Percentiles rank a stretch among this genome's conserved stretches.
phyloP scores from a whole-genome alignment of 1,140 invertebrate genomes.

The Druon quercuslanigerum region DNA sequence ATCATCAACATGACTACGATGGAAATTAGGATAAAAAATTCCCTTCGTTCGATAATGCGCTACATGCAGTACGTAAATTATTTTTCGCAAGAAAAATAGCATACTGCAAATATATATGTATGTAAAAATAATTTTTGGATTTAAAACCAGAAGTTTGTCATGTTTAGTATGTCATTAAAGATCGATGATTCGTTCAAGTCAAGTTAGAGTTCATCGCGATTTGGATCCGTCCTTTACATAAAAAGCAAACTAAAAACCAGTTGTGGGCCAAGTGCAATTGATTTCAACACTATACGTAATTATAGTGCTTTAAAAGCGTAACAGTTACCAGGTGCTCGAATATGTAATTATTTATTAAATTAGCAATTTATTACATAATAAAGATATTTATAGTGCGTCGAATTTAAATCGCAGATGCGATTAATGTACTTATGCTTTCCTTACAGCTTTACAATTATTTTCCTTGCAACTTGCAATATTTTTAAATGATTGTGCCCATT shows the following conservation, averaged over 20 bases:
- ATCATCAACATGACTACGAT: constrained; percentile 68
- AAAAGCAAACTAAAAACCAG: not conserved
- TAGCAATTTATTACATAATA: not conserved
- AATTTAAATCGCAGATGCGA: no score
- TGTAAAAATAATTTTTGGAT: constrained; percentile 5
- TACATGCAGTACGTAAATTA: constrained; percentile 28
- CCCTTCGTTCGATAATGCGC: constrained; percentile 23
- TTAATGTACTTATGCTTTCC: no score
- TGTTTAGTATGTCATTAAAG: not conserved
- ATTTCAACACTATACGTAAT: constrained; percentile 3
- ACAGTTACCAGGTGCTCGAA: not conserved
- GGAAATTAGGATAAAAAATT: constrained; percentile 52
- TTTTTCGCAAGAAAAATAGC: constrained; percentile 18
- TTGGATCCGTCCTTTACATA: constrained; percentile 18
- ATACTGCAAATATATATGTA: constrained; percentile 4
- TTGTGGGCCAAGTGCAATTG: constrained; percentile 24
- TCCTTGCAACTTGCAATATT: no score
- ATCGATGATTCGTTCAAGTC: not conserved
- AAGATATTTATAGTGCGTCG: no score
- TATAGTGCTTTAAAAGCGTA: not conserved
- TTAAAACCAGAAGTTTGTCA: not conserved
- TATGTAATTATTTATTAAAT: not conserved
- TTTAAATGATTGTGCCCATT: no score
- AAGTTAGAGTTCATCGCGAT: constrained; percentile 1
- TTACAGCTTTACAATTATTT: no score